Base-by-base conservation (phyloP, 1,140 invertebrate genomes). In the Euura saliciscinereae region DNA sequence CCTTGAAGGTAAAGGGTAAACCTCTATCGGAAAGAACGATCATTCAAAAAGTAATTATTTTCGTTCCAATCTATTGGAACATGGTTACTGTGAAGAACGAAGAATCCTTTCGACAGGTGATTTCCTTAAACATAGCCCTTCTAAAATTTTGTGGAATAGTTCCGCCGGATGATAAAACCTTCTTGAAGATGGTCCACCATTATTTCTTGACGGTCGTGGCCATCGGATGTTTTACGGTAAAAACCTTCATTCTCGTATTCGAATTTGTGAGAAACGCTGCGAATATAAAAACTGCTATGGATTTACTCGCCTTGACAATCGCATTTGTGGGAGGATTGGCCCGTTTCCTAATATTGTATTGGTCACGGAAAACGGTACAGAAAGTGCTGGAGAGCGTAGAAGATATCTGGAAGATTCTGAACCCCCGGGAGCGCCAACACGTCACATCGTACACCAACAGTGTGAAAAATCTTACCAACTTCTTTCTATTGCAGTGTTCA, bases 311-410 rank as follows among this genome's bases (percentile, higher is more conserved):
- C 3, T 71, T 82, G 65, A 74, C 78, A 0, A 71, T 80, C 69
- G 74, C 79, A 0, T 51, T 81, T 2, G n/a, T 79, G 5, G 74
- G 78, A 7, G 78, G 78, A 1, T 78, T 79, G n/a, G n/a, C 42
- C 10, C 76, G 79, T 1, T 78, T 78, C 66, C 67, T 66, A 0
- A 71, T 81, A 1, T 42, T 80, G 4, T 44, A 78, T 1, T 68
- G 74, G 45, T 78, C 43, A 0, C 73, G 78, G 2, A 6, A 5
- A 0, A 72, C 69, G 11, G 75, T 81, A 4, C 74, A 68, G 28
- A 28, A 13, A 1, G 74, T 82, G 51, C 44, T 82, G 2, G n/a
- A 67, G 11, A 6, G 46, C 2, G 80, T 73, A 46, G 74, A 78
- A 11, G 42, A 59, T 0, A 68, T 82, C 46, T 82, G 81, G 80